Percentiles rank a stretch among this genome's conserved stretches.
These are phyloP conservation scores for Protobothrops flavoviridis DNA, from an alignment of 2,113 vertebrate genomes.

Conservation along the genomic window DNA sequence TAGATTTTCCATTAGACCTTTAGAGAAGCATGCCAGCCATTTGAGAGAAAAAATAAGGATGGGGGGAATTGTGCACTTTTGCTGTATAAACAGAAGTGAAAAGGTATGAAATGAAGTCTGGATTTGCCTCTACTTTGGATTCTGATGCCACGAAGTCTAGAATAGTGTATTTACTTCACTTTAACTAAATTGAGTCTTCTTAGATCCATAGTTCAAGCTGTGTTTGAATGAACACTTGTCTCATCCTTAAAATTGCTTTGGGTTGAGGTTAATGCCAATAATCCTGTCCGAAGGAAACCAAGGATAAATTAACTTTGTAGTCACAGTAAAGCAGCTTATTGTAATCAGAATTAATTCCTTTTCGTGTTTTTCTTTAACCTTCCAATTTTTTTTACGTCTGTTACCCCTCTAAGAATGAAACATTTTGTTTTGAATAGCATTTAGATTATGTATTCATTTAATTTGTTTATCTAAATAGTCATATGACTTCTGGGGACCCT, in stretches of 20 bases:
- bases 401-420: neutral
- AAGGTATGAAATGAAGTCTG: neutral
- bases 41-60: neutral
- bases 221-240: neutral
- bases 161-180: neutral
- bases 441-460: neutral
- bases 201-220: neutral
- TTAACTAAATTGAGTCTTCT: neutral
- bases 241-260: neutral
- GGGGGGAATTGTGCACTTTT: neutral
- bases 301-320: neutral
- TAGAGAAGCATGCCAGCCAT: neutral
- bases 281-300: neutral
- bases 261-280: neutral
- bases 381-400: neutral
- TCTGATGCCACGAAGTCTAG: neutral
- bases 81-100: neutral
- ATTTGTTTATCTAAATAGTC: neutral
- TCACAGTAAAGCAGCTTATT: neutral
- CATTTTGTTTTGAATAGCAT: neutral
- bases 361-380: neutral
- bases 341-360: neutral
- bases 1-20: neutral
- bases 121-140: neutral
- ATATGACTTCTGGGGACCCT: neutral